Base-by-base conservation (phyloP, 2,888 invertebrate species). In the Lasioglossum calceatum region DNA sequence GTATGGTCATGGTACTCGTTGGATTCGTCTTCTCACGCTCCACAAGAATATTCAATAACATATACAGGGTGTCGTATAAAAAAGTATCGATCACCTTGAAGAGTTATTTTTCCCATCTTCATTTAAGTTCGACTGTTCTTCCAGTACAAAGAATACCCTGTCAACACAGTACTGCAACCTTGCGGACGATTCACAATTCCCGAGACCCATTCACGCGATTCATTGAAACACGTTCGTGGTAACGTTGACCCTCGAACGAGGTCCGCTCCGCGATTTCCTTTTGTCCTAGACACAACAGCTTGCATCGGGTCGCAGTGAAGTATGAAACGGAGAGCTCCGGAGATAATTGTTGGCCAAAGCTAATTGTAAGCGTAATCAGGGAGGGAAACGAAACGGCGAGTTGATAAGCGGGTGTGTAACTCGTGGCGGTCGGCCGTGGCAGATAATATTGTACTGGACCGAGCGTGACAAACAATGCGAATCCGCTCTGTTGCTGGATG, bases 391-490 rank as follows among this genome's bases (percentile, higher is more conserved):
- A 86, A 84, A 80, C 77, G 77, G 70, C 23, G 64, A 71, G 50
- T 44, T 47, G 90, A 90, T 90, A 91, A 88, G 42, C 54, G 75
- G 32, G 64, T 61, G 50, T 67, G 76, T 78, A 87, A 82, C 89
- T 76, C 81, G 82, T 83, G 85, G 81, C 64, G 82, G 81, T 84
- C 85, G 75, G 87, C 79, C 80, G 77, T 76, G 71, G 47, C 58
- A n/a, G 91, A 91, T 91, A 89, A 90, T 77, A 42, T 86, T 86
- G 72, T 58, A 47, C 76, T 67, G 42, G 86, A 77, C 77, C 36
- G 7, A 64, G 58, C 75, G 42, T 32, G 91, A 90, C 88, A 91
- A 90, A 91, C 85, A 85, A 87, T 81, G 80, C 81, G 76, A 81
- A 82, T 67, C 61, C 75, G 73, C 27, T 77, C 64, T 61, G 79